phyloP scores from a whole-genome alignment of 2,797 vertebrate genomes.

The Crenuchus spilurus region DNA sequence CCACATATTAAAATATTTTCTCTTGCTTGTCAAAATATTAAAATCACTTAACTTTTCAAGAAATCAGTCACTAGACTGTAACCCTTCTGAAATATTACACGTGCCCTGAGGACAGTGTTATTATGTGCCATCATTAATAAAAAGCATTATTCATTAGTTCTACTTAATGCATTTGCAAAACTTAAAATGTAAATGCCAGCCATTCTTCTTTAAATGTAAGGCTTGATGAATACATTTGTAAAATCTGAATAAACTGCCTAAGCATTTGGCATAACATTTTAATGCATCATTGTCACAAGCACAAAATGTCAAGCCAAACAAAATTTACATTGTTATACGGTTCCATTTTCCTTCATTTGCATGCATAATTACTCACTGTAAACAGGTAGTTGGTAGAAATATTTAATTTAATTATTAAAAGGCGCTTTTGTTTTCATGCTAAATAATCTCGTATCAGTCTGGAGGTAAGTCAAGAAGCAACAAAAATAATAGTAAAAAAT shows the following conservation, averaged over 20 bases:
- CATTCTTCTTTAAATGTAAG: slow-evolving; percentile 44
- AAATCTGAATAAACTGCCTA: slow-evolving; percentile 73
- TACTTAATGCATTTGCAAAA: slow-evolving; percentile 67
- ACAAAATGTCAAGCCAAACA: slow-evolving; percentile 66
- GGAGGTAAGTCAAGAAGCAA: background rate
- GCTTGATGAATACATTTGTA: slow-evolving; percentile 62
- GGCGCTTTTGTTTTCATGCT: background rate
- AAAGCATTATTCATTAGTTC: slow-evolving; percentile 60
- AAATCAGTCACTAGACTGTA: slow-evolving; percentile 31
- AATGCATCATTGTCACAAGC: slow-evolving; percentile 69
- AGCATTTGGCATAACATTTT: slow-evolving; percentile 70
- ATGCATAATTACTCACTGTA: slow-evolving; percentile 34
- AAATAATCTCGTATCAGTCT: background rate
- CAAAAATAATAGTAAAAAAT: background rate
- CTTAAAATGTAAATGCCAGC: slow-evolving; percentile 72
- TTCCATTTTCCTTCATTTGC: slow-evolving; percentile 42
- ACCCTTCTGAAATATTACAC: slow-evolving; percentile 43
- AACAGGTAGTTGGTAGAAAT: slow-evolving; percentile 23
- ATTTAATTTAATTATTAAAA: slow-evolving; percentile 30
- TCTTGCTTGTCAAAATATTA: slow-evolving; percentile 22
- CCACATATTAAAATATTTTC: background rate
- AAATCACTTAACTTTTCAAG: slow-evolving; percentile 18
- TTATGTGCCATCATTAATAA: slow-evolving; percentile 65
- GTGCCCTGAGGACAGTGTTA: slow-evolving; percentile 64
- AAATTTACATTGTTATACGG: slow-evolving; percentile 66